These are phyloP conservation scores for Petrocephalus sullivani DNA, from an alignment of 2,797 vertebrate genomes.

Conservation along the genomic window DNA sequence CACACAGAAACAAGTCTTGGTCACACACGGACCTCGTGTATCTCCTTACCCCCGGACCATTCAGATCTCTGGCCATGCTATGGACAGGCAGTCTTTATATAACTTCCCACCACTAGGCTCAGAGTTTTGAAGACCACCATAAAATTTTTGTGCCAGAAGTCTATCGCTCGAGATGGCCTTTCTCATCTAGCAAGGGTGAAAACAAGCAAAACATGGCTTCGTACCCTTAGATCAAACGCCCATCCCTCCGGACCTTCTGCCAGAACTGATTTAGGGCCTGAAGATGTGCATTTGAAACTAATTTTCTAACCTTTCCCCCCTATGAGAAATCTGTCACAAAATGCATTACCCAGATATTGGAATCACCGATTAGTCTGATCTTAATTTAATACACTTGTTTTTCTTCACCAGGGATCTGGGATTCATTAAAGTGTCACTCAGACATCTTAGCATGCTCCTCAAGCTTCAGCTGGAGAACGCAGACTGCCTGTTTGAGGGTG, in stretches of 20 bases:
- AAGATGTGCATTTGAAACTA: background rate
- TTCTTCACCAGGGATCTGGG: constrained; percentile 51
- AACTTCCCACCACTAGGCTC: background rate
- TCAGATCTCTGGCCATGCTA: background rate
- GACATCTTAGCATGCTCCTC: constrained; percentile 45
- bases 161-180: background rate
- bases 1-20: background rate
- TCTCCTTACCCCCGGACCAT: background rate
- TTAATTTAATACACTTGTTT: constrained; percentile 17
- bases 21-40: background rate
- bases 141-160: background rate
- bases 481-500: constrained; percentile 47
- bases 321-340: background rate
- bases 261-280: background rate
- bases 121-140: background rate
- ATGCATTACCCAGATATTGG: background rate
- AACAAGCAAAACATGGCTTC: background rate
- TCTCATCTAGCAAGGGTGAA: background rate
- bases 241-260: background rate
- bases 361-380: background rate
- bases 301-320: background rate
- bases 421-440: constrained; percentile 51
- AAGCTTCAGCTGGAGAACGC: constrained; percentile 27
- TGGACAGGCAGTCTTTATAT: background rate
- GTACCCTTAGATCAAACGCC: background rate